These are phyloP conservation scores for Meteorus colon DNA, from an alignment of 2,888 invertebrate species.

Conservation along the genomic window DNA sequence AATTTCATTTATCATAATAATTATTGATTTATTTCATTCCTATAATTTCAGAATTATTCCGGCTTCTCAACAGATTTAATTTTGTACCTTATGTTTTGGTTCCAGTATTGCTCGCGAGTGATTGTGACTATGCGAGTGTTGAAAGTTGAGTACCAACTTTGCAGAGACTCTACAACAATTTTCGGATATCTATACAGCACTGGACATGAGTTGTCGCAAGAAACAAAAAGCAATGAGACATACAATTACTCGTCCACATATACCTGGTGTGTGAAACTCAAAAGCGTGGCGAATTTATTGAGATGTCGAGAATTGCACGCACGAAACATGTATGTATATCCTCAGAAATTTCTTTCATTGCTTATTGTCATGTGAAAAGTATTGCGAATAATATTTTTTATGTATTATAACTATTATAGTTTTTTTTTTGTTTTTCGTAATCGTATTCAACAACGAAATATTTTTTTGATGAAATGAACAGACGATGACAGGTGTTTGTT, in stretches of 20 bases:
- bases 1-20: constrained; percentile 10
- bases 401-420: neutral
- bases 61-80: neutral
- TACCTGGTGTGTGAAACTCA: neutral
- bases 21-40: neutral
- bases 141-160: neutral
- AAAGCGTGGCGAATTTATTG: constrained; percentile 22
- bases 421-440: neutral
- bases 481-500: constrained; percentile 57
- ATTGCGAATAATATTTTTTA: constrained; percentile 8
- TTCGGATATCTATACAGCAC: neutral
- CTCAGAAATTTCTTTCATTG: constrained; percentile 13
- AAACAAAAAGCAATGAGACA: neutral
- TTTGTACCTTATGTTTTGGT: neutral
- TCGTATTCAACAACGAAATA: neutral
- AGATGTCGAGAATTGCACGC: neutral
- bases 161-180: neutral
- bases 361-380: constrained; percentile 9
- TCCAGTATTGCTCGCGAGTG: neutral
- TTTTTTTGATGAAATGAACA: constrained; percentile 20
- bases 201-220: neutral
- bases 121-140: neutral
- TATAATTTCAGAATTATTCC: neutral
- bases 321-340: constrained; percentile 6
- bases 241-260: neutral